Conservation (phyloP, 1,140 invertebrate species). For the Drosophila parvula region DNA sequence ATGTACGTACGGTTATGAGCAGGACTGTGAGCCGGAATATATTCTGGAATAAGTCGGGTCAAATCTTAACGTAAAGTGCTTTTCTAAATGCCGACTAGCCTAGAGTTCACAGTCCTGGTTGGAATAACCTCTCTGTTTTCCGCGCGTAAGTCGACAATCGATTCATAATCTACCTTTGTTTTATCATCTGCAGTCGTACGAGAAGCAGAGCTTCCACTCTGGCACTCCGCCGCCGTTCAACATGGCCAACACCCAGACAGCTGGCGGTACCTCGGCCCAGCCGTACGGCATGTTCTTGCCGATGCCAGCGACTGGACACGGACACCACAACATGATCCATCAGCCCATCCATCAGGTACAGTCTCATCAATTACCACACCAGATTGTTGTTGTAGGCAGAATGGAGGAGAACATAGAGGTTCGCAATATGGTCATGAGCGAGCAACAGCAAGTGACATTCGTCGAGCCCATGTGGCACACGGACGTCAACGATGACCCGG, state of each 20-base stretch:
- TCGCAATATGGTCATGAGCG: constrained; percentile 11
- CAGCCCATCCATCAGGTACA: constrained; percentile 90
- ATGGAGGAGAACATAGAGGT: constrained; percentile 30
- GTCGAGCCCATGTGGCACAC: constrained; percentile 45
- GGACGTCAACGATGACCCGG: not conserved
- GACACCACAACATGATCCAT: constrained; percentile 88
- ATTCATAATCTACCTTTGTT: not conserved
- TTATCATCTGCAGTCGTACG: constrained; percentile 88
- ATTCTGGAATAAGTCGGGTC: not conserved
- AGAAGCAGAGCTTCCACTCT: constrained; percentile 93
- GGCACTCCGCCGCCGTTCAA: constrained; percentile 93
- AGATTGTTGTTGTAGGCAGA: constrained; percentile 41
- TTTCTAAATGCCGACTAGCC: not conserved
- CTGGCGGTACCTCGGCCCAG: constrained; percentile 88
- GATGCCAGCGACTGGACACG: constrained; percentile 87
- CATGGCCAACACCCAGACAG: constrained; percentile 89
- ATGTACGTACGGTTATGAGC: constrained; percentile 85
- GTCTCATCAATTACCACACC: constrained; percentile 46
- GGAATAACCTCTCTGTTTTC: not conserved
- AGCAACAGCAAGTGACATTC: constrained; percentile 5
- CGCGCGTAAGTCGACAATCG: not conserved
- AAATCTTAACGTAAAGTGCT: not conserved
- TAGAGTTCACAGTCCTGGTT: constrained; percentile 29
- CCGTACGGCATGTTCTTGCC: constrained; percentile 90
- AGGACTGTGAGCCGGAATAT: constrained; percentile 13